phyloP scores from a whole-genome alignment of 2,797 vertebrate species.

The Pseudopleuronectes americanus region DNA sequence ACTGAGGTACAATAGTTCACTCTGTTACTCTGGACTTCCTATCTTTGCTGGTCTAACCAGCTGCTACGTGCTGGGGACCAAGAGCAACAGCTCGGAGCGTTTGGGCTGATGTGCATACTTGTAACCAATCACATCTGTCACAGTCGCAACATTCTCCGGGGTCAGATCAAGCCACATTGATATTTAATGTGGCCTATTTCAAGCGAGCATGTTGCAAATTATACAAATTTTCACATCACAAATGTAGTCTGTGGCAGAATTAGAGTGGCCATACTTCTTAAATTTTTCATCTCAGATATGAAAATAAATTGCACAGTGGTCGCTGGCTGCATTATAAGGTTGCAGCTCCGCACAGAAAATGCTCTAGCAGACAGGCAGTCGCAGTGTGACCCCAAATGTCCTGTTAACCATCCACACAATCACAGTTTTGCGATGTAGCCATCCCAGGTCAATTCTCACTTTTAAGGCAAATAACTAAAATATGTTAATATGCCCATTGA shows the following conservation, averaged over 20 bases:
- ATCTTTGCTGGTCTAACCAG: constrained; percentile 25
- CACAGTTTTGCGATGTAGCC: constrained; percentile 66
- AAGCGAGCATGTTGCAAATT: constrained; percentile 62
- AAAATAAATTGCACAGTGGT: constrained; percentile 66
- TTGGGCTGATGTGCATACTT: constrained; percentile 55
- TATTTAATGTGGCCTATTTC: constrained; percentile 75
- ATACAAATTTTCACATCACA: constrained; percentile 68
- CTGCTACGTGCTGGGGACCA: constrained; percentile 57
- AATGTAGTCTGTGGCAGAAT: constrained; percentile 64
- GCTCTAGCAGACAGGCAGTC: constrained; percentile 39
- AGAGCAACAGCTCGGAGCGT: constrained; percentile 43
- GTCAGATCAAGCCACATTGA: constrained; percentile 76
- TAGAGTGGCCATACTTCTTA: constrained; percentile 64
- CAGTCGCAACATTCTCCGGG: constrained; percentile 63
- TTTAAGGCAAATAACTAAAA: constrained; percentile 72
- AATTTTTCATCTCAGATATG: constrained; percentile 69
- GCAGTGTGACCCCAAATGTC: constrained; percentile 58
- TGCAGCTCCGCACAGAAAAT: constrained; percentile 39
- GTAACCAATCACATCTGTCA: constrained; percentile 73
- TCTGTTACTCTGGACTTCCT: constrained; percentile 22
- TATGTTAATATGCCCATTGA: constrained; percentile 74
- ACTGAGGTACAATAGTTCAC: constrained; percentile 31
- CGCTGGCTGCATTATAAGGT: constrained; percentile 59
- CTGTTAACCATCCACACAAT: constrained; percentile 73
- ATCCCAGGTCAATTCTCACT: constrained; percentile 70